Percentiles rank a stretch among this genome's conserved stretches.
Conservation (phyloP, 1,140 invertebrate genomes). For the Scaptodrosophila lebanonensis region DNA sequence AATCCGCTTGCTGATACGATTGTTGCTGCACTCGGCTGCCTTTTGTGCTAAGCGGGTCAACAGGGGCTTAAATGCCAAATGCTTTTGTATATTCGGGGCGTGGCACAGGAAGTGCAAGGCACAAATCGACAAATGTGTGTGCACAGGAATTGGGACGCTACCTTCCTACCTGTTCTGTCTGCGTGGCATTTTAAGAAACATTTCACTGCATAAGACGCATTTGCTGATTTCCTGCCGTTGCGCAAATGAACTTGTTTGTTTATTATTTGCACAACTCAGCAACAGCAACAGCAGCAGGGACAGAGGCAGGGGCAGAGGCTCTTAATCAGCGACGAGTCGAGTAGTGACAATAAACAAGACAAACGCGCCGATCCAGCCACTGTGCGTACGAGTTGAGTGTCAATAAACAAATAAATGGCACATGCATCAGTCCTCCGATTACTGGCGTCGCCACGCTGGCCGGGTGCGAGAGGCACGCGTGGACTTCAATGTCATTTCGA, state of each 20-base stretch:
- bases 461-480: not conserved
- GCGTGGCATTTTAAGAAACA: not conserved
- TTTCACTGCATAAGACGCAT: too few relatives aligned
- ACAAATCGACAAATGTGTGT: constrained; percentile 8
- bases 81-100: constrained; percentile 40
- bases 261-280: constrained; percentile 39
- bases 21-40: constrained; percentile 17
- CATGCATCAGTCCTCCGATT: too few relatives aligned
- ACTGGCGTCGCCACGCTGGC: not conserved
- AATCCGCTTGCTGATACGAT: constrained; percentile 46
- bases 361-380: constrained; percentile 1
- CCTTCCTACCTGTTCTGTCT: constrained; percentile 36
- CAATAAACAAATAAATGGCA: constrained; percentile 38
- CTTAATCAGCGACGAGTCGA: constrained; percentile 17
- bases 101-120: constrained; percentile 62
- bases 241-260: constrained; percentile 61
- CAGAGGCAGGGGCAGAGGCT: too few relatives aligned
- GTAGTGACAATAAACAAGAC: constrained; percentile 26
- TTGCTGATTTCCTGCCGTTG: not conserved
- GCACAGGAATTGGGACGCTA: constrained; percentile 16
- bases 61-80: constrained; percentile 45
- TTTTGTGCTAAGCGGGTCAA: too few relatives aligned
- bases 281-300: too few relatives aligned
- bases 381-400: constrained; percentile 3
- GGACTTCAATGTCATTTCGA: constrained; percentile 26